Evolutionary conservation across 2,113 vertebrate genomes (phyloP).

Genomic region (Sander lucioperca): DNA sequence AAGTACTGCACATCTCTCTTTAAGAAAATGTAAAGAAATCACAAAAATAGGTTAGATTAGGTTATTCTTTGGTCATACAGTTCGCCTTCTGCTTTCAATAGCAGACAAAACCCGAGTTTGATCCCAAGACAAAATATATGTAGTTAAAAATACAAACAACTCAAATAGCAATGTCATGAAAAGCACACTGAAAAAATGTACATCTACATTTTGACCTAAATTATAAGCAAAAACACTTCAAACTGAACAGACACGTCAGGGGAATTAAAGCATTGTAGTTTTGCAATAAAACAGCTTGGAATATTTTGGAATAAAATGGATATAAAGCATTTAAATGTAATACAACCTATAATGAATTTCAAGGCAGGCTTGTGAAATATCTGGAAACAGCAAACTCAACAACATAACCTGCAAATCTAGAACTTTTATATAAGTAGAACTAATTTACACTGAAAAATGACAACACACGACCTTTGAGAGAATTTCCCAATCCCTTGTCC

Average conservation of each 20-base stretch:
- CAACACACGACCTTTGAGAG: not conserved
- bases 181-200: not conserved
- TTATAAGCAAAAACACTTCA: not conserved
- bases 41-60: not conserved
- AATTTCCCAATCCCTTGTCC: not conserved
- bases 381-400: not conserved
- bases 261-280: not conserved
- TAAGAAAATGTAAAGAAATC: not conserved
- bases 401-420: too few relatives aligned
- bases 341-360: not conserved
- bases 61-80: not conserved
- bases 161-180: not conserved
- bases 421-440: not conserved
- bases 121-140: not conserved
- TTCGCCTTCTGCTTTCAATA: not conserved
- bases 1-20: not conserved
- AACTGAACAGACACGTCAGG: not conserved
- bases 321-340: not conserved
- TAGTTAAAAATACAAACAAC: not conserved
- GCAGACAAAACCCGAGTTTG: not conserved
- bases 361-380: not conserved
- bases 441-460: not conserved
- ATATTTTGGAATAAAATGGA: too few relatives aligned
- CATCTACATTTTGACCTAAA: not conserved
- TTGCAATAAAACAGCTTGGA: not conserved